Evolutionary conservation across 2,797 vertebrate species (phyloP), one percentile per base, ranked within the genome.

Genomic region (Erpetoichthys calabaricus): DNA sequence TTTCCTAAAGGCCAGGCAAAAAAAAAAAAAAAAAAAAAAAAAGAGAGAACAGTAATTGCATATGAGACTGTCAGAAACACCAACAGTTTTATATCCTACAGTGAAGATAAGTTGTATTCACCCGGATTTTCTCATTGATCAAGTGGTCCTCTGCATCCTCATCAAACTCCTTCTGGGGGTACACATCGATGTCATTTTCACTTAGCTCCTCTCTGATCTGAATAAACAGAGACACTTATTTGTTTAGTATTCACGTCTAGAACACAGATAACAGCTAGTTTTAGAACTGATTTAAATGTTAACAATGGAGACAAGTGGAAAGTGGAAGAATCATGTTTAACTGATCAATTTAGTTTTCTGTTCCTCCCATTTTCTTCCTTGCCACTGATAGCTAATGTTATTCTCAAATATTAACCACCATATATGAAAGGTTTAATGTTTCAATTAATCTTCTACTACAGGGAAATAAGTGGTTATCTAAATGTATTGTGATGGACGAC

Each of bases 151-250:
- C 93, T 0, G 89, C 74, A 42, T 97, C 93, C 68, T 98, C 94
- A 2, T 98, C 94, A 65, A 97, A 97, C 70, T 94, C 91, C 65
- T 92, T 96, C 81, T 97, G 94, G 7, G 94, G 94, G 63, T 98
- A 97, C 56, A 98, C 91, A 0, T 94, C 91, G 0, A 97, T 98
- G 56, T 89, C 92, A 0, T 97, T 90, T 77, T 89, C 88, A 45
- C 90, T 84, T 55, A 98, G 86, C 70, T 96, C 94, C 3, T 92
- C 89, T 42, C 88, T 90, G 80, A 98, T 96, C 94, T 97, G 65
- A 44, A 67, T 46, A 9, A 8, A 55, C 45, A 63, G 42, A 56
- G 49, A 42, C 42, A 53, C 44, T 46, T 56, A 49, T 55, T 53
- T 8, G 42, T 52, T 67, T 68, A 71, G 63, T 64, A 60, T 70